These are phyloP conservation scores for Enteromius treurensis DNA, from an alignment of 2,797 vertebrate genomes.

Conservation along the genomic window DNA sequence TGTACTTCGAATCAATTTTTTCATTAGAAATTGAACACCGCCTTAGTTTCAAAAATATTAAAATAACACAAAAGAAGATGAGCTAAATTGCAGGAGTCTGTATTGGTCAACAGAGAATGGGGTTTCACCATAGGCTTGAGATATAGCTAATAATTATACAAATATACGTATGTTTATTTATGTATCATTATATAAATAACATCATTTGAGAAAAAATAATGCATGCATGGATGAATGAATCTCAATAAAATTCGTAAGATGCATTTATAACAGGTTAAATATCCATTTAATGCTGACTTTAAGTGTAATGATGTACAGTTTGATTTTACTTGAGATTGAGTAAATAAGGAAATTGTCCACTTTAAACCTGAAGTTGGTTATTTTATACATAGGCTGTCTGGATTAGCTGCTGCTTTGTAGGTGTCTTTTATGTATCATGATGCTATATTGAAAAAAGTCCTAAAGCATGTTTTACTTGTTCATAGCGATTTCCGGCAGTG, in stretches of 20 bases:
- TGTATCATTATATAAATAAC: too few species aligned
- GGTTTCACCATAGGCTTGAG: too few species aligned
- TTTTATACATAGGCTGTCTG: neutral
- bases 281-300: neutral
- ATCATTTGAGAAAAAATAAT: neutral
- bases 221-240: neutral
- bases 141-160: too few species aligned
- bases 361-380: neutral
- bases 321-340: neutral
- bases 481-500: constrained; percentile 77
- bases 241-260: neutral
- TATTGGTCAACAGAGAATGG: too few species aligned
- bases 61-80: too few species aligned
- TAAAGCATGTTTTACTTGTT: constrained; percentile 8
- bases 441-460: neutral
- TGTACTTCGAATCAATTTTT: neutral
- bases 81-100: too few species aligned
- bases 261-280: neutral
- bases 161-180: too few species aligned
- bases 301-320: neutral
- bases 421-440: neutral
- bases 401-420: constrained; percentile 3
- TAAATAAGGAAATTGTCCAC: neutral
- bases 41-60: neutral
- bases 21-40: neutral